A percentile compares a stretch with the other conserved stretches of the same genome.
These are phyloP conservation scores for Brachymystax lenok DNA, from an alignment of 2,797 vertebrate genomes.

Conservation along the genomic window DNA sequence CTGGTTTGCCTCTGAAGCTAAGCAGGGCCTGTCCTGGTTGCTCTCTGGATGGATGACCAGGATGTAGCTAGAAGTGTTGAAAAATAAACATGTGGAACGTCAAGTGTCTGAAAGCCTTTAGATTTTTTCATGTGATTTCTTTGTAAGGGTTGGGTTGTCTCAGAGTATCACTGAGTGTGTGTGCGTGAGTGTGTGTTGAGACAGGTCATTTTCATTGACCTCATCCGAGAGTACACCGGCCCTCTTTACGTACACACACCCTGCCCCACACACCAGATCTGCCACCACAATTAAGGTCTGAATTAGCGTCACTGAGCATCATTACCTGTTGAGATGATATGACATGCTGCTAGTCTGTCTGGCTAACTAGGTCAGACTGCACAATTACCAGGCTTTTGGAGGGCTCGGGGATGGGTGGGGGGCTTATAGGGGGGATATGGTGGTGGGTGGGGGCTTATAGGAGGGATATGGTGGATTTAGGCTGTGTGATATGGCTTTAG, in stretches of 20 bases:
- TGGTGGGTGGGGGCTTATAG: slow-evolving; percentile 4
- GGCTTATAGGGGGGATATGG: slow-evolving; percentile 2
- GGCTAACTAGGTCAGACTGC: slow-evolving; percentile 59
- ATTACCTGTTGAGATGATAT: slow-evolving; percentile 53
- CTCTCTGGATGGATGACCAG: too few relatives aligned
- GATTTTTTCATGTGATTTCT: neutral
- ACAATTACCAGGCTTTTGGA: slow-evolving; percentile 63
- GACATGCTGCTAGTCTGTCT: slow-evolving; percentile 47
- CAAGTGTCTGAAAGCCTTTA: too few relatives aligned
- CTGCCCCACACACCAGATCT: slow-evolving; percentile 22
- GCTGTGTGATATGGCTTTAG: slow-evolving; percentile 52
- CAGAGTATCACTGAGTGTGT: slow-evolving; percentile 11
- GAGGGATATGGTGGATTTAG: slow-evolving; percentile 49
- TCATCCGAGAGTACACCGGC: slow-evolving; percentile 16
- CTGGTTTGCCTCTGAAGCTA: too few relatives aligned
- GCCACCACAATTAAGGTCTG: slow-evolving; percentile 33
- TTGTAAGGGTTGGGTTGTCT: neutral
- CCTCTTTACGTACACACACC: slow-evolving; percentile 17
- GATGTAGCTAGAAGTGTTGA: too few relatives aligned
- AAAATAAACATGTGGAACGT: neutral
- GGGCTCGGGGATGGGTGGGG: slow-evolving; percentile 43
- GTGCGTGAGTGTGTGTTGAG: slow-evolving; percentile 28
- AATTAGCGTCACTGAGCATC: slow-evolving; percentile 48
- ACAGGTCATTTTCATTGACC: slow-evolving; percentile 36
- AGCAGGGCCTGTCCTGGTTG: too few relatives aligned